Conservation (phyloP, 2,113 vertebrate species). For the Dunckerocampus dactyliophorus region DNA sequence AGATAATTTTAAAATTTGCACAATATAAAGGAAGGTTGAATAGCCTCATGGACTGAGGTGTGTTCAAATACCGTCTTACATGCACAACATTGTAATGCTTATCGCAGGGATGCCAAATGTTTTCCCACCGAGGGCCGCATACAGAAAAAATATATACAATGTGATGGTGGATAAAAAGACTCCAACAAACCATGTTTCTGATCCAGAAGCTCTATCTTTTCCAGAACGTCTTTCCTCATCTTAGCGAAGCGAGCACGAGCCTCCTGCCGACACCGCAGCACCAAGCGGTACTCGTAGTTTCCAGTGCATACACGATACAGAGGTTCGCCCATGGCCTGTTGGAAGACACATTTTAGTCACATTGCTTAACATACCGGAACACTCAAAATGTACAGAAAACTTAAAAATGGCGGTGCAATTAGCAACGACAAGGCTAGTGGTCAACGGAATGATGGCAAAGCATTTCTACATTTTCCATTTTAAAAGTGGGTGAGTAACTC, state of each 20-base stretch:
- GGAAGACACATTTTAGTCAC: background rate
- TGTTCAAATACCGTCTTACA: too few relatives aligned
- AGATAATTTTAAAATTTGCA: too few relatives aligned
- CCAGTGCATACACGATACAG: slow-evolving; percentile 94
- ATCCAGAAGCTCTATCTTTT: slow-evolving; percentile 97
- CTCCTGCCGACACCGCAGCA: slow-evolving; percentile 94
- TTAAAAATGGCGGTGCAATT: too few relatives aligned
- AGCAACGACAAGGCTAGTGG: background rate
- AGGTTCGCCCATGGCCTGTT: slow-evolving; percentile 91
- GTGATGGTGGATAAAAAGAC: background rate
- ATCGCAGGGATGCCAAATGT: too few relatives aligned
- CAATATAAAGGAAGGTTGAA: too few relatives aligned
- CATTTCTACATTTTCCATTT: background rate
- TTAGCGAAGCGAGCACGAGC: slow-evolving; percentile 91
- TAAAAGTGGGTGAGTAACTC: slow-evolving; percentile 62
- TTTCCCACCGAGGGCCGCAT: too few relatives aligned
- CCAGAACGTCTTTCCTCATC: slow-evolving; percentile 96
- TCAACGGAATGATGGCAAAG: background rate
- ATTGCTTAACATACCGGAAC: too few relatives aligned
- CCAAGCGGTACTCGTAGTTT: slow-evolving; percentile 94
- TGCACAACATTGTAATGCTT: too few relatives aligned
- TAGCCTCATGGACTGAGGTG: too few relatives aligned
- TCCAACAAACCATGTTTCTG: slow-evolving; percentile 88
- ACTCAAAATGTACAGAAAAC: too few relatives aligned
- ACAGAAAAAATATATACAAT: too few relatives aligned